These are phyloP conservation scores for Drosophila gaucha DNA, from an alignment of 2,888 invertebrate species.

Conservation along the genomic window DNA sequence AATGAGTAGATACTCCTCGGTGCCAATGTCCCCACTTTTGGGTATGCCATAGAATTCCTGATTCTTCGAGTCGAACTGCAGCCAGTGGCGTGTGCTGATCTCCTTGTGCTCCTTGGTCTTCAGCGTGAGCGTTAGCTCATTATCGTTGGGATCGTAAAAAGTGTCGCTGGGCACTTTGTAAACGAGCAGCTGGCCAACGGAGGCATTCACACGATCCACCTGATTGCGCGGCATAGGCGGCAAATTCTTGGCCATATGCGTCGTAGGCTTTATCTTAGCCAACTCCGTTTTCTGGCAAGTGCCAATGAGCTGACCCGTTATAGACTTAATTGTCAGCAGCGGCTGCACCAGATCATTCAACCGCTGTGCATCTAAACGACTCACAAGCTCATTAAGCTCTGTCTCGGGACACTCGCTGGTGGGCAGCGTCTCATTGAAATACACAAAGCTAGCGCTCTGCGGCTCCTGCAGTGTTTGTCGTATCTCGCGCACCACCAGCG, in stretches of 20 bases:
- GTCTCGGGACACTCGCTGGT: conserved; percentile 90
- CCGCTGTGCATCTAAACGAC: conserved; percentile 85
- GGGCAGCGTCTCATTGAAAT: conserved; percentile 93
- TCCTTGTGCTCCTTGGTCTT: conserved; percentile 90
- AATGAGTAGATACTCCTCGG: conserved; percentile 91
- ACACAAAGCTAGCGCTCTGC: conserved; percentile 87
- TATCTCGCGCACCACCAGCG: conserved; percentile 83
- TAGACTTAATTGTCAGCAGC: conserved; percentile 88
- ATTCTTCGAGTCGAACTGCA: conserved; percentile 94
- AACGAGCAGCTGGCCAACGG: conserved; percentile 92
- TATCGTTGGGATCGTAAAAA: conserved; percentile 95
- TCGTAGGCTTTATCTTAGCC: conserved; percentile 86
- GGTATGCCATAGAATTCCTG: conserved; percentile 96
- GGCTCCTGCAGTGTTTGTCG: conserved; percentile 82
- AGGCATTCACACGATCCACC: conserved; percentile 93
- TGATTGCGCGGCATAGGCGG: conserved; percentile 93
- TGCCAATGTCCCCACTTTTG: conserved; percentile 89
- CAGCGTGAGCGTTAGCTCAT: conserved; percentile 90
- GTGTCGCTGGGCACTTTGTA: conserved; percentile 94
- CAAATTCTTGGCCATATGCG: conserved; percentile 87
- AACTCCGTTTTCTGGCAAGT: conserved; percentile 87
- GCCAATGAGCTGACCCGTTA: conserved; percentile 88
- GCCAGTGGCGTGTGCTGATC: conserved; percentile 90
- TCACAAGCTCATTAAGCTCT: conserved; percentile 88
- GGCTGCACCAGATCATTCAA: conserved; percentile 88